Evolutionary conservation across 2,797 vertebrate species (phyloP).

Genomic region (Sylvilagus floridanus): DNA sequence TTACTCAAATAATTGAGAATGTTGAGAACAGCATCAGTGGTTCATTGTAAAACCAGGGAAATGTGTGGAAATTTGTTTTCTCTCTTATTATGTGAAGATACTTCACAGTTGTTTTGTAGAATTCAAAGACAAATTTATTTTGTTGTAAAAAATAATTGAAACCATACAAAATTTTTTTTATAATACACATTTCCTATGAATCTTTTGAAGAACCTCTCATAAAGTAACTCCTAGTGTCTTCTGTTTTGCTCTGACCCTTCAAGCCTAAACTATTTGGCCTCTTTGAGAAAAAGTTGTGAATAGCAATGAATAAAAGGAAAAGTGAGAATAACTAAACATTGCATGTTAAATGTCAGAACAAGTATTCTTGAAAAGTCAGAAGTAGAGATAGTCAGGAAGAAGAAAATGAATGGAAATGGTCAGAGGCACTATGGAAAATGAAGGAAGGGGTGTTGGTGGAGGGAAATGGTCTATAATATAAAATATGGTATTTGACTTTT

Average conservation of each 20-base stretch:
- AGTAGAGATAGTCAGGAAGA: not conserved
- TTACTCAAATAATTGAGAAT: constrained; percentile 21
- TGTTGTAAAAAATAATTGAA: no score
- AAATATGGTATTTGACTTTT: not conserved
- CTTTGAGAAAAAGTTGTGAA: not conserved
- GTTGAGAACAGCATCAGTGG: not conserved
- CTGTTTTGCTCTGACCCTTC: not conserved
- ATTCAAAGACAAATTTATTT: no score
- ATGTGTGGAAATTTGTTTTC: not conserved
- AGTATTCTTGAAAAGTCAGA: not conserved
- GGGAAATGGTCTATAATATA: not conserved
- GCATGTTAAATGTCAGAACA: not conserved
- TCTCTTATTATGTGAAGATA: not conserved
- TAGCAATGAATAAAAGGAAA: not conserved
- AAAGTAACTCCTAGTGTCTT: not conserved
- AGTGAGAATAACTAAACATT: not conserved
- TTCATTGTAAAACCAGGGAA: constrained; percentile 40
- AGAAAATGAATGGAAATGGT: not conserved
- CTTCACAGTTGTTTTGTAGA: no score
- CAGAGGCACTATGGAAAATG: not conserved
- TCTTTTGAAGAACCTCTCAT: no score
- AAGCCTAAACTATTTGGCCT: not conserved
- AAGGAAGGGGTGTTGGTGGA: not conserved
- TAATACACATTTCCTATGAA: no score
- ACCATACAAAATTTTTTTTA: no score